These are phyloP conservation scores for Epinephelus coioides DNA, from an alignment of 2,797 vertebrate species.

Conservation along the genomic window DNA sequence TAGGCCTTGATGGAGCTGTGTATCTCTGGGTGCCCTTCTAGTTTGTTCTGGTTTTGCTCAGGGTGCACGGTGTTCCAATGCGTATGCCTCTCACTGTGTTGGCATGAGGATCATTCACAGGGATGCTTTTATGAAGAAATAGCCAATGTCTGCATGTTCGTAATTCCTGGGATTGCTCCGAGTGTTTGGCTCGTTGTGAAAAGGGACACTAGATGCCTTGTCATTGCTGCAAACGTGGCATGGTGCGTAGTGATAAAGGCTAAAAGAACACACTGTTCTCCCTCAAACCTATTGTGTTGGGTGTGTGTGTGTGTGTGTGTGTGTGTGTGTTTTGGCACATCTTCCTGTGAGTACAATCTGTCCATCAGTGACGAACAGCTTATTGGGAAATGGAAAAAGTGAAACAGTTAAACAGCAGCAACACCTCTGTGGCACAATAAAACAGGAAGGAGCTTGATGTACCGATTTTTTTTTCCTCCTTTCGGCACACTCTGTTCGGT, in stretches of 20 bases:
- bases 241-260: background rate
- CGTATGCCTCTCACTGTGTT: background rate
- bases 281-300: background rate
- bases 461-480: background rate
- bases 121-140: constrained; percentile 5
- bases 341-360: constrained; percentile 14
- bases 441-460: constrained; percentile 18
- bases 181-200: constrained; percentile 22
- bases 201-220: constrained; percentile 29
- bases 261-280: constrained; percentile 44
- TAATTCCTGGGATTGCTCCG: constrained; percentile 25
- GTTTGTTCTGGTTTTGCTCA: background rate
- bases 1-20: too few relatives aligned
- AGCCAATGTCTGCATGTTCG: constrained; percentile 13
- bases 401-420: background rate
- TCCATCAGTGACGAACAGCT: background rate
- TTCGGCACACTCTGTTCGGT: background rate
- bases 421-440: background rate
- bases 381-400: background rate
- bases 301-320: constrained; percentile 1
- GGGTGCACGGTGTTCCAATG: background rate
- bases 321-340: background rate
- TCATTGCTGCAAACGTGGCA: constrained; percentile 11
- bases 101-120: background rate
- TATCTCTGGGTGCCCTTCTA: too few relatives aligned